phyloP scores from a whole-genome alignment of 1,140 invertebrate genomes.

The Limonius californicus region DNA sequence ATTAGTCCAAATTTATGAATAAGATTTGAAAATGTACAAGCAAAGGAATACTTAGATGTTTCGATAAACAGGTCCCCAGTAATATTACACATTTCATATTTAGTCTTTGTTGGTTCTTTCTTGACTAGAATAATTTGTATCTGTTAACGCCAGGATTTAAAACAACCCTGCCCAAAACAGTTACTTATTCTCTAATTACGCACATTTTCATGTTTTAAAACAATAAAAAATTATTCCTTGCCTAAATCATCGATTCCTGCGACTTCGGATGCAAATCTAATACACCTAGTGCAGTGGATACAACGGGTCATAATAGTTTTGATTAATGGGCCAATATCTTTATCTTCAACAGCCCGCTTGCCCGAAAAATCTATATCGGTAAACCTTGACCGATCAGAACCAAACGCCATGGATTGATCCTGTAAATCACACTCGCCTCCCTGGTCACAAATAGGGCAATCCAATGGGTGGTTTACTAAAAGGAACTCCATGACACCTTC shows the following conservation, averaged over 20 bases:
- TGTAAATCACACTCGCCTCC: slow-evolving; percentile 99
- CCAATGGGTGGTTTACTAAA: slow-evolving; percentile 96
- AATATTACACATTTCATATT: too few species aligned
- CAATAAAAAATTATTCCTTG: too few species aligned
- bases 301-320: slow-evolving; percentile 99
- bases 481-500: slow-evolving; percentile 99
- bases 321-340: slow-evolving; percentile 96
- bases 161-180: too few species aligned
- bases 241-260: slow-evolving; percentile 96
- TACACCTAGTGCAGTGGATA: slow-evolving; percentile 98
- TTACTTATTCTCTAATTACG: too few species aligned
- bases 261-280: slow-evolving; percentile 94
- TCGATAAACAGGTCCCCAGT: too few species aligned
- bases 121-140: too few species aligned
- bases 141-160: not conserved
- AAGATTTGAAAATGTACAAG: too few species aligned
- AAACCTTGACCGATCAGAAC: slow-evolving; percentile 91
- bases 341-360: slow-evolving; percentile 98
- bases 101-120: too few species aligned
- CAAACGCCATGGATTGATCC: slow-evolving; percentile 99
- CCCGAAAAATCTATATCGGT: slow-evolving; percentile 90
- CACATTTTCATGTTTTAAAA: not conserved
- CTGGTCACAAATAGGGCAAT: slow-evolving; percentile 99
- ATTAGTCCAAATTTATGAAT: too few species aligned
- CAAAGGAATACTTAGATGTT: too few species aligned